Conservation (phyloP, 2,113 vertebrate species). For the Candoia aspera region DNA sequence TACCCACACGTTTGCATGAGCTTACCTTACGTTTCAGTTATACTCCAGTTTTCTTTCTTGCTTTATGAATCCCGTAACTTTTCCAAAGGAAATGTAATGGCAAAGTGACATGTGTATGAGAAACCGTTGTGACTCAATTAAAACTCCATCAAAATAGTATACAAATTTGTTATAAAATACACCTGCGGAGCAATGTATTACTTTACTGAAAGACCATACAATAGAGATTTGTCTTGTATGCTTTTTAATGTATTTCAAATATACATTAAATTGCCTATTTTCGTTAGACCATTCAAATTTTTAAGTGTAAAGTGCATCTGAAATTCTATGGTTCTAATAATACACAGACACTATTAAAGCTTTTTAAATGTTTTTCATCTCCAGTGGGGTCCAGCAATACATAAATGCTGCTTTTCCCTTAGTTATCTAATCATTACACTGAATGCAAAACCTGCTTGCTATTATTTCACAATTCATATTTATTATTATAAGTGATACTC, state of each 20-base stretch:
- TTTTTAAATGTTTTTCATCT: constrained; percentile 66
- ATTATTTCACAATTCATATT: constrained; percentile 72
- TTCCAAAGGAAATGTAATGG: constrained; percentile 52
- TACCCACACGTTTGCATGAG: too few relatives aligned
- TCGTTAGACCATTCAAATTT: constrained; percentile 70
- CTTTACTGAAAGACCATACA: constrained; percentile 64
- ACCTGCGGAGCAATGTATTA: constrained; percentile 70
- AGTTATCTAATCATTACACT: constrained; percentile 75
- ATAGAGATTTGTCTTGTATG: constrained; percentile 70
- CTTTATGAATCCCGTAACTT: constrained; percentile 2
- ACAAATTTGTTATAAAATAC: constrained; percentile 72
- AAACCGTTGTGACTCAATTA: constrained; percentile 60
- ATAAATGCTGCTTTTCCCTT: constrained; percentile 73
- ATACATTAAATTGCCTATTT: constrained; percentile 69
- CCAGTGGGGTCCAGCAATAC: constrained; percentile 69
- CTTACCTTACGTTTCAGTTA: too few relatives aligned
- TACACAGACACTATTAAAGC: constrained; percentile 48
- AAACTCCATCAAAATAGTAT: constrained; percentile 70
- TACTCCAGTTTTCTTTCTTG: background rate
- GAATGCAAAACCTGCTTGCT: constrained; percentile 63
- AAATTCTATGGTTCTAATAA: constrained; percentile 69
- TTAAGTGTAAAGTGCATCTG: constrained; percentile 73
- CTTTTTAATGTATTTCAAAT: constrained; percentile 70
- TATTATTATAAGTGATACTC: constrained; percentile 68
- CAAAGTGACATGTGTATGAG: constrained; percentile 54